A percentile compares a stretch with the other conserved stretches of the same genome.
Evolutionary conservation across 2,888 invertebrate species (phyloP).

Genomic region (Exephanes ischioxanthus): DNA sequence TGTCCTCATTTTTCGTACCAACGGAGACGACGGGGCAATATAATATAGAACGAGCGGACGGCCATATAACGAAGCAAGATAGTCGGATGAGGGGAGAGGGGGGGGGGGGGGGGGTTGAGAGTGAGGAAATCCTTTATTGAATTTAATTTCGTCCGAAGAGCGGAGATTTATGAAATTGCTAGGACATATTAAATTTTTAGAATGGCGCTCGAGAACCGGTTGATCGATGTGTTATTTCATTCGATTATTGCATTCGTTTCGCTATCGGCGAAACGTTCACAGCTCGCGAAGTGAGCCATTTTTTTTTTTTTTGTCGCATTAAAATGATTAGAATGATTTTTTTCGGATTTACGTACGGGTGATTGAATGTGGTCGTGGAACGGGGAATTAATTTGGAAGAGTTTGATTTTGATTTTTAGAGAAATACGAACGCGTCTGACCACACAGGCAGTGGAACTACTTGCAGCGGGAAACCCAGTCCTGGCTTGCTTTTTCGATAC

Average conservation of each 20-base stretch:
- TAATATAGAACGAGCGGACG: constrained; percentile 2
- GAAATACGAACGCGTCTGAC: constrained; percentile 15
- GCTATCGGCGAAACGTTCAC: not conserved
- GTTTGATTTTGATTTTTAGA: not conserved
- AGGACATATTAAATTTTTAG: constrained; percentile 31
- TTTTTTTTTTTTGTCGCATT: not conserved
- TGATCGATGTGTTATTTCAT: constrained; percentile 1
- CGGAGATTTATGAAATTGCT: constrained; percentile 23
- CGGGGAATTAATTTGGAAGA: not conserved
- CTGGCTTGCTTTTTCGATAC: too few relatives aligned
- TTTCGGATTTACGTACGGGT: not conserved
- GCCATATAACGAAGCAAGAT: not conserved
- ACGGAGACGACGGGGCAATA: not conserved
- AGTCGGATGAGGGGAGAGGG: too few relatives aligned
- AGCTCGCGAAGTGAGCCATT: not conserved
- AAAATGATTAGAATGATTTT: not conserved
- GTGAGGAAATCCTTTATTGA: constrained; percentile 10
- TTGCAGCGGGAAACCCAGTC: not conserved
- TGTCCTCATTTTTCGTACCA: constrained; percentile 8
- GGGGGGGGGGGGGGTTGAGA: too few relatives aligned
- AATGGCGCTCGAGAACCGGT: not conserved
- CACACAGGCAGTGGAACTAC: constrained; percentile 13
- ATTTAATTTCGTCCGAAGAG: constrained; percentile 17
- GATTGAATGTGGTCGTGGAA: not conserved
- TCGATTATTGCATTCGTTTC: constrained; percentile 5